Evolutionary conservation across 2,797 vertebrate species (phyloP).

Genomic region (Lepilemur septentrionalis): DNA sequence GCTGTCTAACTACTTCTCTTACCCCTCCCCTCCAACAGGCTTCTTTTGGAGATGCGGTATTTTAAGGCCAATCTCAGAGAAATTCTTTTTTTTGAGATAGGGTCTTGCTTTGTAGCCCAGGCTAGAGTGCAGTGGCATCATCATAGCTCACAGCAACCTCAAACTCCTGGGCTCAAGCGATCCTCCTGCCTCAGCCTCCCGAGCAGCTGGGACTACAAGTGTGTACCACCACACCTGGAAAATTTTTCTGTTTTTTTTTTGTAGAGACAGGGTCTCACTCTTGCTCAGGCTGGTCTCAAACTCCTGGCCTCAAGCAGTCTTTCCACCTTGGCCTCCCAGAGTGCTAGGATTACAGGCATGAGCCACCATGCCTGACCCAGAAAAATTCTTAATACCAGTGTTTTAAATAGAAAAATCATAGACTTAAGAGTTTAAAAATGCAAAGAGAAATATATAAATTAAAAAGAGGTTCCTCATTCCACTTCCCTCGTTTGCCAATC

Average conservation of each 20-base stretch:
- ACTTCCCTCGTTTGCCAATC: accelerated
- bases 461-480: background rate
- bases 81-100: background rate
- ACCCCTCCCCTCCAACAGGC: background rate
- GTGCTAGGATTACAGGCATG: background rate
- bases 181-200: background rate
- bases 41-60: background rate
- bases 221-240: background rate
- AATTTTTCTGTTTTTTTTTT: background rate
- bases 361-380: background rate
- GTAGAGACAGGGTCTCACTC: background rate
- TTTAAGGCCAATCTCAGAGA: background rate
- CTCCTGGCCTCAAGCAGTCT: background rate
- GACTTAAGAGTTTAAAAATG: background rate
- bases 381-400: background rate
- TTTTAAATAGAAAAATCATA: background rate
- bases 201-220: background rate
- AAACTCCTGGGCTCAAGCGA: background rate
- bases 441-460: background rate
- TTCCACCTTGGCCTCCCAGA: background rate
- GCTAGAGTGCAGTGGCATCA: background rate
- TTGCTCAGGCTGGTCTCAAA: background rate
- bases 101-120: background rate
- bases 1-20: background rate
- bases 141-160: background rate